Percentiles rank a stretch among this genome's conserved stretches.
phyloP scores from a whole-genome alignment of 1,140 invertebrate genomes.

The Meloidogyne floridensis region DNA sequence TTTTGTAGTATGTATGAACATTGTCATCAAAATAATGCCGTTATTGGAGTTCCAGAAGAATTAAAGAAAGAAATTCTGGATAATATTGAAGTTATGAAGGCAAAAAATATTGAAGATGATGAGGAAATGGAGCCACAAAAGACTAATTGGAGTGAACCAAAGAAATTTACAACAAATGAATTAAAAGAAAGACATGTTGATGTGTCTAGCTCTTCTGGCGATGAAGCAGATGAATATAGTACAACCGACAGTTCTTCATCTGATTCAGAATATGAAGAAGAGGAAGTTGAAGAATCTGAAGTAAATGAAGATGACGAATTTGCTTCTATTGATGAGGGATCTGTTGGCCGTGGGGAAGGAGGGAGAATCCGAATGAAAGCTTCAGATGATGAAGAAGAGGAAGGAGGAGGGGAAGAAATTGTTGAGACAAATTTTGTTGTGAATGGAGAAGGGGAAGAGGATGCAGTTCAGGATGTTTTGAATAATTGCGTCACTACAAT shows the following conservation, averaged over 20 bases:
- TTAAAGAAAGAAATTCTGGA: not conserved
- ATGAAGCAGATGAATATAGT: not conserved
- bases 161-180: not conserved
- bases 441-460: not conserved
- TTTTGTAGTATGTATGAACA: slow-evolving; percentile 18
- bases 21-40: slow-evolving; percentile 15
- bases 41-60: slow-evolving; percentile 10
- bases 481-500: not conserved
- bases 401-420: not conserved
- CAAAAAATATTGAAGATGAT: not conserved
- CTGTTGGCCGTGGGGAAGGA: not conserved
- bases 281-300: not conserved
- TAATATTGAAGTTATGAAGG: not conserved
- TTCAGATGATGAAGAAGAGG: slow-evolving; percentile 8
- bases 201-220: not conserved
- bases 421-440: not conserved
- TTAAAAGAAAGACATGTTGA: not conserved
- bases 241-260: slow-evolving; percentile 5
- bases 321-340: not conserved
- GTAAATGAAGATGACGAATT: not conserved
- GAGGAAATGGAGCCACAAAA: not conserved
- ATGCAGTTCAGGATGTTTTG: slow-evolving; percentile 2
- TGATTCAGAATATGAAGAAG: not conserved
- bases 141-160: not conserved
- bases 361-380: not conserved